Evolutionary conservation across 2,888 invertebrate genomes (phyloP).

Genomic region (Ceraclea dissimilis): DNA sequence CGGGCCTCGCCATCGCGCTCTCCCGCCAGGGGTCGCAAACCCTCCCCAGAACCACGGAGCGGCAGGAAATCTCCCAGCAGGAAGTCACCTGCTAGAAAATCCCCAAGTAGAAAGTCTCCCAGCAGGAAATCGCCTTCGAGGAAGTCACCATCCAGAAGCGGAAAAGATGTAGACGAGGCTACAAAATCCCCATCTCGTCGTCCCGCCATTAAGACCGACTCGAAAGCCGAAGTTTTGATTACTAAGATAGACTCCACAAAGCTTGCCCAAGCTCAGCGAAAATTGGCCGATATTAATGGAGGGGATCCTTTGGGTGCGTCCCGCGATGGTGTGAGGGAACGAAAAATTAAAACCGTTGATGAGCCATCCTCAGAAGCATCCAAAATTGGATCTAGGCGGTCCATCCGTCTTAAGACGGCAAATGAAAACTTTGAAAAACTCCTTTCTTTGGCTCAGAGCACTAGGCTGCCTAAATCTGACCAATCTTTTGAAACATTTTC

Average conservation of each 20-base stretch:
- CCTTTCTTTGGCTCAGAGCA: constrained; percentile 18
- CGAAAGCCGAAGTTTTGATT: constrained; percentile 31
- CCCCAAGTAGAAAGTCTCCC: constrained; percentile 35
- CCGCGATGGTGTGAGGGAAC: constrained; percentile 28
- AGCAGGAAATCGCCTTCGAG: constrained; percentile 46
- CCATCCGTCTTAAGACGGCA: constrained; percentile 37
- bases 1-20: constrained; percentile 39
- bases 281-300: constrained; percentile 4
- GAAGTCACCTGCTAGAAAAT: constrained; percentile 45
- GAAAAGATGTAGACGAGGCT: constrained; percentile 32
- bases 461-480: constrained; percentile 17
- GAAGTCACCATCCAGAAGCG: constrained; percentile 43
- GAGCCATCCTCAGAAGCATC: constrained; percentile 34
- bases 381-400: constrained; percentile 34
- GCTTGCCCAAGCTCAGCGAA: background rate
- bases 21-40: constrained; percentile 32
- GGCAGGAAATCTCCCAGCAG: constrained; percentile 42
- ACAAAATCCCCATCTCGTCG: constrained; percentile 38
- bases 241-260: background rate
- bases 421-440: constrained; percentile 39
- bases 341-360: constrained; percentile 34
- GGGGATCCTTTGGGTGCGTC: background rate
- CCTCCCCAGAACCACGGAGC: constrained; percentile 16
- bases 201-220: constrained; percentile 33
- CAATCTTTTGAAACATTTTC: constrained; percentile 37